Conservation (phyloP, 2,888 invertebrate species). For the Nemurella pictetii region DNA sequence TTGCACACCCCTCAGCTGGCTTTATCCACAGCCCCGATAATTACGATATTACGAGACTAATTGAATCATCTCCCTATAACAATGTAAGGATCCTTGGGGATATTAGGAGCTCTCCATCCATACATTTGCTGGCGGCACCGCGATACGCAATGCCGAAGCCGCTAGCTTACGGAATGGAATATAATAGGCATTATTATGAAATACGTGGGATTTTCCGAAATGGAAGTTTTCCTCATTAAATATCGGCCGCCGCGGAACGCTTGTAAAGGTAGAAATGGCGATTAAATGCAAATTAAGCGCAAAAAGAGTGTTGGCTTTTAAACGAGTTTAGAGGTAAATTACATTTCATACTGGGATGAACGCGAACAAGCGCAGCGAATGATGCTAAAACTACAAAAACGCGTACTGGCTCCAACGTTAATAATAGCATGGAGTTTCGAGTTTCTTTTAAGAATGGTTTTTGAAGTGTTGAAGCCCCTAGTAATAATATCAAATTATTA, state of each 20-base stretch:
- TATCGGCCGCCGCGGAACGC: neutral
- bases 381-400: too few species aligned
- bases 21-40: neutral
- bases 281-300: neutral
- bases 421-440: too few species aligned
- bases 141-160: neutral
- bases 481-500: too few species aligned
- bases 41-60: constrained; percentile 17
- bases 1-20: neutral
- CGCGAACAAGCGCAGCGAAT: too few species aligned
- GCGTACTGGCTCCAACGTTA: too few species aligned
- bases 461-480: too few species aligned
- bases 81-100: constrained; percentile 19
- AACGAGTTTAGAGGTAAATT: neutral
- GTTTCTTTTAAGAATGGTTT: too few species aligned
- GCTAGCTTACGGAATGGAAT: neutral
- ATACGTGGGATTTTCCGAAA: neutral
- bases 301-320: neutral
- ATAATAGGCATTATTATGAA: neutral
- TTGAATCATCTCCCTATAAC: constrained; percentile 16
- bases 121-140: neutral
- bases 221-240: neutral
- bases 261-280: neutral
- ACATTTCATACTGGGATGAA: too few species aligned
- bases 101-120: neutral